Evolutionary conservation across 2,888 invertebrate genomes (phyloP), one percentile per base, ranked within the genome.

Genomic region (Eurytoma adleriae): DNA sequence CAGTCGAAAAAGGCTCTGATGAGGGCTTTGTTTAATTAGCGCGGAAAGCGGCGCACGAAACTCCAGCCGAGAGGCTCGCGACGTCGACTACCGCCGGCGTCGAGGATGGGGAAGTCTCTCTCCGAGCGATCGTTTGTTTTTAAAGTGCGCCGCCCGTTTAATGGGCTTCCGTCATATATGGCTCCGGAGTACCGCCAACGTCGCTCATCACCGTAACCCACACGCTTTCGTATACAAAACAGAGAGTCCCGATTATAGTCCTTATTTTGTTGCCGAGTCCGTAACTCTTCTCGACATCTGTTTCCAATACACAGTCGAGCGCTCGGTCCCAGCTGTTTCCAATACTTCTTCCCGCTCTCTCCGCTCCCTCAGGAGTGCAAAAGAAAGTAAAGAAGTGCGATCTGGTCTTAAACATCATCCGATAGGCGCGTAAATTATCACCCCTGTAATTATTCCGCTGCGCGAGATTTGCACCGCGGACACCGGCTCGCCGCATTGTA

Each of bases 1-100:
- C 70, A 10, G 40, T 71, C 69, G 73, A 13, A 54, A 54, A n/a
- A 54, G 54, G 16, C 54, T 1, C 72, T 83, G 82, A 83, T 83
- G 80, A 79, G 79, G 70, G 76, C 76, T 83, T 82, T 83, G 84
- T 83, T 85, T 82, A 82, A 85, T 83, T 83, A 83, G 80, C 69
- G 71, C 70, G 75, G 54, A 54, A 54, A 54, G 54, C 54, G 54
- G 54, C 54, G 12, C 76, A 71, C 82, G 56, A n/a, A 54, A n/a
- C n/a, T 14, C 54, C 54, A 14, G 54, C 54, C 13, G 3, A 54
- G 54, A 54, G 54, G 14, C 4, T 4, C 54, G 54, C 54, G 5
- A n/a, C 54, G n/a, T 4, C 54, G 40, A 54, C n/a, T n/a, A 54
- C 54, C 13, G 10, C 1, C n/a, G 24, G 13, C 74, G 67, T 57